Percentiles rank a stretch among this genome's conserved stretches.
Conservation (phyloP, 2,888 invertebrate species). For the Meta bourneti region DNA sequence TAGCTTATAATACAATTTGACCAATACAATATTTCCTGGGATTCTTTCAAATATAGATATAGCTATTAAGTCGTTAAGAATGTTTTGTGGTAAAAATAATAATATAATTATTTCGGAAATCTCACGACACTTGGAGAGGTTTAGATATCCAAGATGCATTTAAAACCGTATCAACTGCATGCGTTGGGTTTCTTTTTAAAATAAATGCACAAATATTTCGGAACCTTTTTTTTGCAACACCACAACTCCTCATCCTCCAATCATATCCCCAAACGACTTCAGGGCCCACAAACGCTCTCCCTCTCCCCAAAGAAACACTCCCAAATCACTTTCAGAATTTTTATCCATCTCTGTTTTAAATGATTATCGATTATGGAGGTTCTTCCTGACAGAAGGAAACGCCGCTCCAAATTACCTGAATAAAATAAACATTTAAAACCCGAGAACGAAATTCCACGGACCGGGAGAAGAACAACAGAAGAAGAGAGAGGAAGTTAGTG, state of each 20-base stretch:
- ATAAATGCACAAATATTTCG: too few species aligned
- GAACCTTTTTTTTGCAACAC: too few species aligned
- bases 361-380: slow-evolving; percentile 66
- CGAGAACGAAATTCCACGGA: slow-evolving; percentile 47
- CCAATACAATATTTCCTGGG: too few species aligned
- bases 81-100: too few species aligned
- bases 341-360: slow-evolving; percentile 42
- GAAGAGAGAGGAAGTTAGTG: slow-evolving; percentile 32
- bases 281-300: not conserved
- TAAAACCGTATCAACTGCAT: too few species aligned
- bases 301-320: slow-evolving; percentile 8
- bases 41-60: too few species aligned
- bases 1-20: too few species aligned
- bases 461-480: not conserved
- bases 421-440: slow-evolving; percentile 75
- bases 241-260: not conserved
- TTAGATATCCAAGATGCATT: too few species aligned
- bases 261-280: not conserved
- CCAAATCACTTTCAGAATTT: not conserved
- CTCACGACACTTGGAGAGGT: too few species aligned
- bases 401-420: slow-evolving; percentile 44
- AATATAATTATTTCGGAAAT: too few species aligned
- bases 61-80: too few species aligned
- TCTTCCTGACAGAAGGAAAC: slow-evolving; percentile 38
- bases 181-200: too few species aligned